Percentiles rank a stretch among this genome's conserved stretches.
Conservation (phyloP, 2,113 vertebrate species). For the Desmodus rotundus region DNA sequence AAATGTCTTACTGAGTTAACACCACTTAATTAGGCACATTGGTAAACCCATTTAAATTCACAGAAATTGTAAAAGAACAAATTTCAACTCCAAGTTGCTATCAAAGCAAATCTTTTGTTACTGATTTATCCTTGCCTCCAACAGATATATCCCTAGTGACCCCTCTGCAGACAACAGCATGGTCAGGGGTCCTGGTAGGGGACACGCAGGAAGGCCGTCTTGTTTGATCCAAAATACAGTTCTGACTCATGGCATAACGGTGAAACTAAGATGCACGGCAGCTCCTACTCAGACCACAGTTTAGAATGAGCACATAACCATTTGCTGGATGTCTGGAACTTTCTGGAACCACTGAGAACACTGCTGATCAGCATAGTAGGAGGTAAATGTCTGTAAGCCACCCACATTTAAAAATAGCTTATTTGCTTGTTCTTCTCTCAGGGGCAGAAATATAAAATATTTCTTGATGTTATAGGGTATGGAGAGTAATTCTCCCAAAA, state of each 20-base stretch:
- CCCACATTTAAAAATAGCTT: not conserved
- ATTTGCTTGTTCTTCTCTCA: not conserved
- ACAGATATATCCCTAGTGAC: not conserved
- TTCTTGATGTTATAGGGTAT: not conserved
- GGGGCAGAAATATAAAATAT: not conserved
- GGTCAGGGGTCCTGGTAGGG: not conserved
- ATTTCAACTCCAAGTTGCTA: not conserved
- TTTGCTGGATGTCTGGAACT: not conserved
- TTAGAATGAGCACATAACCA: not conserved
- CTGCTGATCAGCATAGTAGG: not conserved
- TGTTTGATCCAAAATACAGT: not conserved
- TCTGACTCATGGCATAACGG: not conserved
- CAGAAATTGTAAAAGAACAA: not conserved
- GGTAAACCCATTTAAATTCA: not conserved
- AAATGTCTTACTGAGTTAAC: not conserved
- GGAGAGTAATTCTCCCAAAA: not conserved
- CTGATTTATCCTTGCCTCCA: not conserved
- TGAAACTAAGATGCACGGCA: not conserved
- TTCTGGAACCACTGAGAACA: not conserved
- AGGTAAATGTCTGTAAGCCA: not conserved
- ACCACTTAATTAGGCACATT: not conserved
- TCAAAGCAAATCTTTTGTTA: not conserved
- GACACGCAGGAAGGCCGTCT: not conserved
- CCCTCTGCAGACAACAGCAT: not conserved
- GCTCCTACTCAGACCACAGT: not conserved